Conservation (phyloP, 2,888 invertebrate genomes). For the Meiosimyza platycephala region DNA sequence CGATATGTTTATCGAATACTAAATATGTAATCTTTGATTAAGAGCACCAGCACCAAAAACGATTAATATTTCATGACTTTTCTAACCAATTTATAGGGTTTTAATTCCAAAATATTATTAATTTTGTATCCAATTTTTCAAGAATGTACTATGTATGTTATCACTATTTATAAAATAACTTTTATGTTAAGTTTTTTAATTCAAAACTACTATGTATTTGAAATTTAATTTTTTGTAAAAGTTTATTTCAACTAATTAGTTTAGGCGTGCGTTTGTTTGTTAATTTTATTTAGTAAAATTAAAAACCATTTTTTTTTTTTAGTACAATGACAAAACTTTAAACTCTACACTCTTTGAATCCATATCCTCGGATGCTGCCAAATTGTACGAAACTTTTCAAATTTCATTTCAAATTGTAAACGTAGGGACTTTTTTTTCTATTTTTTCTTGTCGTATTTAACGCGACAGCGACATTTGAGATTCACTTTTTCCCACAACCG, state of each 20-base stretch:
- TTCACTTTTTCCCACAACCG: conserved; percentile 49
- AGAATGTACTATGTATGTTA: no score
- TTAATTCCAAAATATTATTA: no score
- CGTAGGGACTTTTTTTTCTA: not conserved
- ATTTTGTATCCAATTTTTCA: no score
- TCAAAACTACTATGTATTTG: no score
- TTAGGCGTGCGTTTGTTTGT: not conserved
- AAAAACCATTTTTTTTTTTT: conserved; percentile 2
- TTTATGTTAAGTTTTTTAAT: no score
- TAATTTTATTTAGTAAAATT: not conserved
- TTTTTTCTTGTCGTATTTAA: conserved; percentile 1
- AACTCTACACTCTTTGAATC: conserved; percentile 60
- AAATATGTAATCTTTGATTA: no score
- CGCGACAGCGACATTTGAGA: not conserved
- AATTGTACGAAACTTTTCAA: conserved; percentile 57
- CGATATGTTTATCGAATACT: no score
- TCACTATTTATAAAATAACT: no score
- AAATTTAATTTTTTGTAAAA: no score
- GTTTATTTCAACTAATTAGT: not conserved
- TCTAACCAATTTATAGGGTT: no score
- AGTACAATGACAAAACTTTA: conserved; percentile 23
- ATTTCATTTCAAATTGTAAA: conserved; percentile 58
- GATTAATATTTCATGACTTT: no score
- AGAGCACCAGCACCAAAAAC: no score
- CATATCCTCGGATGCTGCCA: conserved; percentile 62